Percentiles rank a stretch among this genome's conserved stretches.
These are phyloP conservation scores for Leptopilina boulardi DNA, from an alignment of 1,140 invertebrate genomes.

Conservation along the genomic window DNA sequence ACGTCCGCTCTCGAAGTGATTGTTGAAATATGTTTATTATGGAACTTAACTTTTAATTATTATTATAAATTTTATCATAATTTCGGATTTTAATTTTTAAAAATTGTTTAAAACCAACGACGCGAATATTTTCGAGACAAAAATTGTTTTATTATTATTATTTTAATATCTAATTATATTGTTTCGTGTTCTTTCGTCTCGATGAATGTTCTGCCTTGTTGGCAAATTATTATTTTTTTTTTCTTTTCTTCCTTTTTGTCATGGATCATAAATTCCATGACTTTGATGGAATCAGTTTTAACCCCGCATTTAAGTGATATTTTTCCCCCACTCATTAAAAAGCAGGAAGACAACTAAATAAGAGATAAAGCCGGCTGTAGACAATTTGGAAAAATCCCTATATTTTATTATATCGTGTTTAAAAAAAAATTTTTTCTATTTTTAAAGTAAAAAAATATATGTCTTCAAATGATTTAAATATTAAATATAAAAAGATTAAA, in stretches of 20 bases:
- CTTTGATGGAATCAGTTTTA: constrained; percentile 45
- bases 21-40: constrained; percentile 65
- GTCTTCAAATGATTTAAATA: too few relatives aligned
- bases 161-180: constrained; percentile 10
- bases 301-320: constrained; percentile 46
- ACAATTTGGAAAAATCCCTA: constrained; percentile 43
- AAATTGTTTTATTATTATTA: not conserved
- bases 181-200: not conserved
- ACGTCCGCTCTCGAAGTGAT: constrained; percentile 60
- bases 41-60: constrained; percentile 60
- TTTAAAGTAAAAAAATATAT: too few relatives aligned
- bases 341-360: constrained; percentile 51
- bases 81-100: constrained; percentile 48
- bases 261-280: not conserved
- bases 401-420: not conserved
- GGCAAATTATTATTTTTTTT: constrained; percentile 32
- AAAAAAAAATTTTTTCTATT: too few relatives aligned
- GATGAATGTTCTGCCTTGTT: not conserved
- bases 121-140: constrained; percentile 1
- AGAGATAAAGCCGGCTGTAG: constrained; percentile 41
- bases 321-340: constrained; percentile 50
- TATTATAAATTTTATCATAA: constrained; percentile 60
- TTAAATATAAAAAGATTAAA: too few relatives aligned
- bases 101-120: not conserved
- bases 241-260: constrained; percentile 22